Evolutionary conservation across 1,140 invertebrate genomes (phyloP).

Genomic region (Drosophila tani): DNA sequence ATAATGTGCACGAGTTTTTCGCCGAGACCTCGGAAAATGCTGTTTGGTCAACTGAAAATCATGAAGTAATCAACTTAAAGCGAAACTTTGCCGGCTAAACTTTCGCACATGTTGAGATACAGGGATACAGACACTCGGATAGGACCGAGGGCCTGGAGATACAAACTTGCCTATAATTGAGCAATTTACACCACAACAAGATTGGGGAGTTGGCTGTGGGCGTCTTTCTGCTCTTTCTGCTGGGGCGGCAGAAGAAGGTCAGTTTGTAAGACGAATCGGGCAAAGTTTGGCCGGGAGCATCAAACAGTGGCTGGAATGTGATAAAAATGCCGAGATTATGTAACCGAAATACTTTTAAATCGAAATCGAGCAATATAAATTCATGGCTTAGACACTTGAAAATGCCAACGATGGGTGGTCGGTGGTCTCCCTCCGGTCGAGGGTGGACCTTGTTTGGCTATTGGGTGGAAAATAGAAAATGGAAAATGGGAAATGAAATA

Average conservation of each 20-base stretch:
- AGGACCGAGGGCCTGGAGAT: background rate
- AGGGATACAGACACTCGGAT: slow-evolving; percentile 13
- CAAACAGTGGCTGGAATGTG: slow-evolving; percentile 74
- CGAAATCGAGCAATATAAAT: slow-evolving; percentile 83
- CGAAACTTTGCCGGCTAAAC: slow-evolving; percentile 63
- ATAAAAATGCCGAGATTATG: slow-evolving; percentile 80
- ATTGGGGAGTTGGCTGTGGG: slow-evolving; percentile 13
- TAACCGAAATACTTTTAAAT: slow-evolving; percentile 83
- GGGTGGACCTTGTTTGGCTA: slow-evolving; percentile 4
- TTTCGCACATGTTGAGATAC: slow-evolving; percentile 41
- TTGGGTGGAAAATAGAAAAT: slow-evolving; percentile 17
- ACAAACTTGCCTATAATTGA: slow-evolving; percentile 73
- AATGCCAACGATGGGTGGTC: slow-evolving; percentile 42
- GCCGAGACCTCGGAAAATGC: slow-evolving; percentile 48
- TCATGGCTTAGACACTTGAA: slow-evolving; percentile 80
- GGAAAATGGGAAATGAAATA: slow-evolving; percentile 69
- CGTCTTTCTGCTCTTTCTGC: too few relatives aligned
- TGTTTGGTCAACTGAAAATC: slow-evolving; percentile 57
- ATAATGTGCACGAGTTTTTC: slow-evolving; percentile 33
- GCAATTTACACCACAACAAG: slow-evolving; percentile 79
- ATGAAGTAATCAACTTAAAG: slow-evolving; percentile 74
- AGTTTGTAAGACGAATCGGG: slow-evolving; percentile 20
- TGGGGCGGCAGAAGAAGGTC: slow-evolving; percentile 1
- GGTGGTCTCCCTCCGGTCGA: background rate
- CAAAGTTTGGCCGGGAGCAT: slow-evolving; percentile 43